These are phyloP conservation scores for Plectropomus leopardus DNA, from an alignment of 2,113 vertebrate species.

Conservation along the genomic window DNA sequence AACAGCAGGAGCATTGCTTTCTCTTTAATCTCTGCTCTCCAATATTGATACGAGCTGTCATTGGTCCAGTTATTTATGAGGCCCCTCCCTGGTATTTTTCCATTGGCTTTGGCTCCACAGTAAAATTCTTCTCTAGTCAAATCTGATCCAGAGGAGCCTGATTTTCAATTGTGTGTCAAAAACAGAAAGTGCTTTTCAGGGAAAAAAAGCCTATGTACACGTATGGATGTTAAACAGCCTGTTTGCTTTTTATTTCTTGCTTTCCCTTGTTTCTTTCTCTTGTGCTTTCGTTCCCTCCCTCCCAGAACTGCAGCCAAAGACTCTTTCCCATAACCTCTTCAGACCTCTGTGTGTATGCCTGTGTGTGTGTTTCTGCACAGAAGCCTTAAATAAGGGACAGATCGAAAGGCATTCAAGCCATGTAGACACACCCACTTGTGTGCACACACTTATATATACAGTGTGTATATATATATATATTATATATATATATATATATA, in stretches of 20 bases:
- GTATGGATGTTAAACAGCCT: conserved; percentile 23
- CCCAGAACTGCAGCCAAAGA: conserved; percentile 47
- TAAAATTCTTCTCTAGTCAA: conserved; percentile 38
- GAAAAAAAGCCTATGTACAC: conserved; percentile 8
- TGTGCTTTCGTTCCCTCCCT: conserved; percentile 12
- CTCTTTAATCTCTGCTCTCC: conserved; percentile 31
- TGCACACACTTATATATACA: too few relatives aligned
- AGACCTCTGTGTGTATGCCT: conserved; percentile 58
- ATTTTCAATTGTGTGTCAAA: conserved; percentile 28
- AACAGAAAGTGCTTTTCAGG: conserved; percentile 1
- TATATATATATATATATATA: too few relatives aligned
- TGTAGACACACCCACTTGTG: conserved; percentile 19
- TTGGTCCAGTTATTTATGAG: conserved; percentile 63
- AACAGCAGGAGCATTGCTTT: not conserved
- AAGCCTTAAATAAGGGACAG: conserved; percentile 54
- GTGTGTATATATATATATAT: too few relatives aligned
- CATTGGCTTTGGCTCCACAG: conserved; percentile 34
- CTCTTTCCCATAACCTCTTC: conserved; percentile 74
- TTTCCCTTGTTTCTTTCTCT: conserved; percentile 31
- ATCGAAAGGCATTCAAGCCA: conserved; percentile 37
- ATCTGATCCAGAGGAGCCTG: conserved; percentile 31
- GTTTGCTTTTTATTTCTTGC: conserved; percentile 22
- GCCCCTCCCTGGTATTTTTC: conserved; percentile 57
- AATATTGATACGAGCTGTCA: conserved; percentile 63
- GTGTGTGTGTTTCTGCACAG: conserved; percentile 59